Percentiles rank a stretch among this genome's conserved stretches.
phyloP scores from a whole-genome alignment of 2,888 invertebrate genomes.

The Drosophila robusta region DNA sequence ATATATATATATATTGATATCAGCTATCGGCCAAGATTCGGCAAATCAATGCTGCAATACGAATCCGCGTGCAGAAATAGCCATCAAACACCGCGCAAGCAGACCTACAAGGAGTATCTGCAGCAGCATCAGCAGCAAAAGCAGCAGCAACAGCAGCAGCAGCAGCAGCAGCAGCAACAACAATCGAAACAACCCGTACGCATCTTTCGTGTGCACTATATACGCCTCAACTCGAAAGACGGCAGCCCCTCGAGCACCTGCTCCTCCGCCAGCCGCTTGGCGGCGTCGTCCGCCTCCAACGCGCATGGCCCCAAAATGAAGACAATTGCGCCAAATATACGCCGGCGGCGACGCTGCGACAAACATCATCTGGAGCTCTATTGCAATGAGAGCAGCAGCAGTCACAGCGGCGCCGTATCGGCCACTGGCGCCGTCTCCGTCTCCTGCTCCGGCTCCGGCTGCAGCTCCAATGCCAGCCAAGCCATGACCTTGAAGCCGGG shows the following conservation, averaged over 20 bases:
- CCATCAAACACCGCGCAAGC: constrained; percentile 49
- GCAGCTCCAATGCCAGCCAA: constrained; percentile 10
- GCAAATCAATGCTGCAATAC: constrained; percentile 72
- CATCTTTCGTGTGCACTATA: constrained; percentile 78
- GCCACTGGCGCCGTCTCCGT: no score
- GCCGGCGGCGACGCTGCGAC: constrained; percentile 88
- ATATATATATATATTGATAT: constrained; percentile 12
- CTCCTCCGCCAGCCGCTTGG: constrained; percentile 44
- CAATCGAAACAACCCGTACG: constrained; percentile 67
- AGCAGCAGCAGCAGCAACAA: constrained; percentile 29
- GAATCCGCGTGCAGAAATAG: constrained; percentile 64
- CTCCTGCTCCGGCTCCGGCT: no score
- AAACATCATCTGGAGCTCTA: constrained; percentile 87
- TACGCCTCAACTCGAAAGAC: constrained; percentile 81
- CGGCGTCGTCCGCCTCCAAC: constrained; percentile 41
- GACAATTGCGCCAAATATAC: constrained; percentile 88
- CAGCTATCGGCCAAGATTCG: constrained; percentile 31
- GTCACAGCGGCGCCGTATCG: neutral
- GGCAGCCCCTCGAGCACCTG: constrained; percentile 51
- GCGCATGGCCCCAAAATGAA: constrained; percentile 86
- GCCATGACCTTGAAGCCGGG: constrained; percentile 55
- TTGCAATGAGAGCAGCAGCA: constrained; percentile 76
- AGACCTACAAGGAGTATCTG: constrained; percentile 44
- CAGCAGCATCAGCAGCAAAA: constrained; percentile 53
- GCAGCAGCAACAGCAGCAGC: constrained; percentile 37